A percentile compares a stretch with the other conserved stretches of the same genome.
phyloP scores from a whole-genome alignment of 1,140 invertebrate genomes.

The Sipha flava region DNA sequence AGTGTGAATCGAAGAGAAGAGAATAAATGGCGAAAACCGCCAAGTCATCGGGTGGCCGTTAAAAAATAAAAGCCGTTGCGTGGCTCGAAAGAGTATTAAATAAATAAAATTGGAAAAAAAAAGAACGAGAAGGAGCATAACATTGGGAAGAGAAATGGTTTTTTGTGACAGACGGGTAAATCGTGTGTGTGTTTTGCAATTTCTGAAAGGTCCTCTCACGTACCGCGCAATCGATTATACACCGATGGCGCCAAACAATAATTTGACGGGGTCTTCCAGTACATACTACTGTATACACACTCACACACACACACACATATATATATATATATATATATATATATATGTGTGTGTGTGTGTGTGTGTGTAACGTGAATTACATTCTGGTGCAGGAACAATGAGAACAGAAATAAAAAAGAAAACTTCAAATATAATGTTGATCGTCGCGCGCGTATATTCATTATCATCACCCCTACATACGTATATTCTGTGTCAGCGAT shows the following conservation, averaged over 20 bases:
- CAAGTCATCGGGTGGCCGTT: conserved; percentile 21
- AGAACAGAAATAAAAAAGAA: no score
- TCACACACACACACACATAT: no score
- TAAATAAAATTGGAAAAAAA: not conserved
- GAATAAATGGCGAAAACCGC: not conserved
- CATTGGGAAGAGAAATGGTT: conserved; percentile 26
- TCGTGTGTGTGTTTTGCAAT: conserved; percentile 28
- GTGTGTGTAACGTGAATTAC: no score
- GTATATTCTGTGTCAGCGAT: no score
- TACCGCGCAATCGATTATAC: not conserved
- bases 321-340: no score
- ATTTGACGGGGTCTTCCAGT: not conserved
- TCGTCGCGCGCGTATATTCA: no score
- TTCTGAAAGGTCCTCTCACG: conserved; percentile 1
- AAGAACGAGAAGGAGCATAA: not conserved
- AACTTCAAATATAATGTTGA: no score
- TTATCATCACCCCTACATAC: no score
- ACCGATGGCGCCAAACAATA: not conserved
- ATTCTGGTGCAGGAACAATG: no score
- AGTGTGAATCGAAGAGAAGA: not conserved
- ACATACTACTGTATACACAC: no score
- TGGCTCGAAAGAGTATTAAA: not conserved
- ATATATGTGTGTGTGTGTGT: no score
- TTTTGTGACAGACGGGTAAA: conserved; percentile 30
- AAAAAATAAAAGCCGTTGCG: conserved; percentile 9